Conservation (phyloP, 2,797 vertebrate species). For the Uromys caudimaculatus region DNA sequence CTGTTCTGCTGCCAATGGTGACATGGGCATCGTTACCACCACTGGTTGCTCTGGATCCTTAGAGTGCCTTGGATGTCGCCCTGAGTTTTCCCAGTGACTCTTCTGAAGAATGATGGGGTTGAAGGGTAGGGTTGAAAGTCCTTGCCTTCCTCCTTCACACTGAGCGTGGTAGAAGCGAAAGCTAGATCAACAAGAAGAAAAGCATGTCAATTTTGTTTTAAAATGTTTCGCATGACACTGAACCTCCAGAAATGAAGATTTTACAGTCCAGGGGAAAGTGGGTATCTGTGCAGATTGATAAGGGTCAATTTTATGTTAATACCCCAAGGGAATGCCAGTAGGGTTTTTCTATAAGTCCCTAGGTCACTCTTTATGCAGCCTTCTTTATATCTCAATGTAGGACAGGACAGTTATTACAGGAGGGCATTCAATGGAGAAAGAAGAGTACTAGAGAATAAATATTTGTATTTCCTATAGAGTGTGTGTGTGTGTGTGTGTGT, state of each 20-base stretch:
- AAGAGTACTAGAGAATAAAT: not conserved
- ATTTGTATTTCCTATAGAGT: not conserved
- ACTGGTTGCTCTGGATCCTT: not conserved
- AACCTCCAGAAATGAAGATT: not conserved
- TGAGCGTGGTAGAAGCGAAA: not conserved
- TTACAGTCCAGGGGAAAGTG: not conserved
- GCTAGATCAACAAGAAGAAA: not conserved
- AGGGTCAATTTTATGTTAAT: not conserved
- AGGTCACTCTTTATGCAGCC: not conserved
- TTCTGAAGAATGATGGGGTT: not conserved
- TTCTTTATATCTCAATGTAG: not conserved
- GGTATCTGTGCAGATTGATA: not conserved
- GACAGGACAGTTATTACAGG: not conserved
- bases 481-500: not conserved
- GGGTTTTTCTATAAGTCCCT: not conserved
- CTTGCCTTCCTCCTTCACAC: not conserved
- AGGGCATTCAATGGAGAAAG: not conserved
- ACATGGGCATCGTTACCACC: accelerated
- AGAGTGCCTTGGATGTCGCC: not conserved
- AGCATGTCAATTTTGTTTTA: not conserved
- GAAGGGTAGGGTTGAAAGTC: not conserved
- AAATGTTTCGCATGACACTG: not conserved
- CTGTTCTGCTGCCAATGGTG: not conserved
- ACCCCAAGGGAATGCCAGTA: no score
- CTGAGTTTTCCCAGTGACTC: not conserved